Percentiles rank a stretch among this genome's conserved stretches.
phyloP scores from a whole-genome alignment of 2,113 vertebrate genomes.

The Clarias gariepinus region DNA sequence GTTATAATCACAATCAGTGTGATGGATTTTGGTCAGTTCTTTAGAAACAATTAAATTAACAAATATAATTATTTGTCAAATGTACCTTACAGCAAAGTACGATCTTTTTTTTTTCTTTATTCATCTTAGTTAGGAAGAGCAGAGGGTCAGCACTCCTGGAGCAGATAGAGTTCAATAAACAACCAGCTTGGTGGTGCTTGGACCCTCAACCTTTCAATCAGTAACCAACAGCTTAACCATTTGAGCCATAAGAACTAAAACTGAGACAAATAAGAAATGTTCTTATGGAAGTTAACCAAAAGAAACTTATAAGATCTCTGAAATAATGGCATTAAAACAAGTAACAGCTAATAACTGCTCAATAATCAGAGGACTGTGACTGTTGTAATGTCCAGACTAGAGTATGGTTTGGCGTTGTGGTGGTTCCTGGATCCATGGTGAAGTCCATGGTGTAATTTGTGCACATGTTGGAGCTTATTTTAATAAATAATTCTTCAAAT shows the following conservation, averaged over 20 bases:
- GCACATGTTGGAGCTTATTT: conserved; percentile 23
- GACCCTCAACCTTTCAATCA: too few species aligned
- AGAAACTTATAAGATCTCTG: neutral
- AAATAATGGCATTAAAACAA: neutral
- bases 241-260: neutral
- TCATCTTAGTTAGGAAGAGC: too few species aligned
- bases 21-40: neutral
- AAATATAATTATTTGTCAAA: too few species aligned
- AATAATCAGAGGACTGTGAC: neutral
- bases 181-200: too few species aligned
- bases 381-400: neutral
- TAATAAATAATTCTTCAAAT: conserved; percentile 20
- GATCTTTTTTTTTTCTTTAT: too few species aligned
- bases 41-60: neutral
- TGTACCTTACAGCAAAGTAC: too few species aligned
- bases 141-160: too few species aligned
- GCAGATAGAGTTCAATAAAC: too few species aligned
- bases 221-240: too few species aligned
- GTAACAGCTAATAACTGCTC: neutral
- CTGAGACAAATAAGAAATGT: neutral
- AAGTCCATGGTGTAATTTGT: conserved; percentile 7
- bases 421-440: neutral
- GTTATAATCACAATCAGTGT: neutral
- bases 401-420: neutral
- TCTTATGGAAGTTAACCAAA: neutral